phyloP scores from a whole-genome alignment of 1,140 invertebrate species.

The Camponotus vicinus region DNA sequence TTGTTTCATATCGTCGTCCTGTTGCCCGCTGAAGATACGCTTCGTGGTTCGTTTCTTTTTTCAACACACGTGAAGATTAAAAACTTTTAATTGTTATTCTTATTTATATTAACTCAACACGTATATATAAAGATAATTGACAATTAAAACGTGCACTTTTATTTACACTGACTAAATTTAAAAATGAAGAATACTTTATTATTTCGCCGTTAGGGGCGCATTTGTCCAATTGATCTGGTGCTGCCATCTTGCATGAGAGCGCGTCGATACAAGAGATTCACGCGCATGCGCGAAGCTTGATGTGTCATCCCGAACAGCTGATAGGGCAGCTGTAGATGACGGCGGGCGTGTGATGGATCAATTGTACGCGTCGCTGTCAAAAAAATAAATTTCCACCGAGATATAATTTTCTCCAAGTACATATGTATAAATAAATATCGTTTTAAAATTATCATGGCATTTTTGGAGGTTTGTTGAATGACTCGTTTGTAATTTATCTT shows the following conservation, averaged over 20 bases:
- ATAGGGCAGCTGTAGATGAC: constrained; percentile 20
- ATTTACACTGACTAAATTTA: background rate
- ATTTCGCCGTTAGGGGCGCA: background rate
- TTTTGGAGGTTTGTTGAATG: constrained; percentile 79
- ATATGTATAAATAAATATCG: constrained; percentile 53
- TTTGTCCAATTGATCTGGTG: background rate
- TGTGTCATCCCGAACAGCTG: constrained; percentile 67
- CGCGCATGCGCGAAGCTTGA: constrained; percentile 38
- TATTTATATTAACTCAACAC: background rate
- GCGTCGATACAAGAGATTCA: background rate
- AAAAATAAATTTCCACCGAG: constrained; percentile 14
- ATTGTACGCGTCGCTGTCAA: constrained; percentile 45
- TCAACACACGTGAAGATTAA: background rate
- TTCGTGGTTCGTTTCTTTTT: background rate
- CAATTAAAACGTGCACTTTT: background rate
- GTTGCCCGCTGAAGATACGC: background rate
- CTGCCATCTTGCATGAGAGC: background rate
- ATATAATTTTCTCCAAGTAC: background rate
- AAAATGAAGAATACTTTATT: background rate
- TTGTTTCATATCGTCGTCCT: background rate
- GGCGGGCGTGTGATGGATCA: constrained; percentile 42
- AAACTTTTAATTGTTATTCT: background rate
- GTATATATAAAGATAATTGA: background rate
- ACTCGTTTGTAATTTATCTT: background rate
- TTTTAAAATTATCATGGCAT: constrained; percentile 76